Evolutionary conservation across 2,888 invertebrate species (phyloP).

Genomic region (Frankliniella intonsa): DNA sequence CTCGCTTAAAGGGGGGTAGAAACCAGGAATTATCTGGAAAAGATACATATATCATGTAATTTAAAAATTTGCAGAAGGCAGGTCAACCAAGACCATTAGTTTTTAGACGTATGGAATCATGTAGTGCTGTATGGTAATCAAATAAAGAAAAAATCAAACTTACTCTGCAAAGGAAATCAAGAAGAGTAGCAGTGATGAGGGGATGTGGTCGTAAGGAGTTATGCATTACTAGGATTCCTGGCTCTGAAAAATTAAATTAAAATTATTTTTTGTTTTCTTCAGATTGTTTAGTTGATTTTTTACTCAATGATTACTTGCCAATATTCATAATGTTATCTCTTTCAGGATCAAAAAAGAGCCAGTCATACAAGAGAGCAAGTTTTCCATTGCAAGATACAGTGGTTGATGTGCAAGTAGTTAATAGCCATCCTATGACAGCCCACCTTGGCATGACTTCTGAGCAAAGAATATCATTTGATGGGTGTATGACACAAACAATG

Average conservation of each 20-base stretch:
- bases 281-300: background rate
- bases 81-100: background rate
- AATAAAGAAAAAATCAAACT: slow-evolving; percentile 42
- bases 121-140: background rate
- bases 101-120: background rate
- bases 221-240: slow-evolving; percentile 89
- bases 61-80: slow-evolving; percentile 39
- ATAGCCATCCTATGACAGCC: slow-evolving; percentile 91
- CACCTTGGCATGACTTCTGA: slow-evolving; percentile 93
- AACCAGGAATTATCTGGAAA: slow-evolving; percentile 76
- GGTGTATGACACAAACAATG: slow-evolving; percentile 90
- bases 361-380: slow-evolving; percentile 87
- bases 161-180: slow-evolving; percentile 83
- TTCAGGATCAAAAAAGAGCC: slow-evolving; percentile 86
- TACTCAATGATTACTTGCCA: slow-evolving; percentile 44
- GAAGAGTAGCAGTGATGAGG: slow-evolving; percentile 79
- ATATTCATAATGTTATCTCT: slow-evolving; percentile 95
- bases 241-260: slow-evolving; percentile 54
- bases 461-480: slow-evolving; percentile 84
- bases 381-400: slow-evolving; percentile 88
- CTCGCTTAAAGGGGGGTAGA: slow-evolving; percentile 71
- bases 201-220: slow-evolving; percentile 90
- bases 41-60: slow-evolving; percentile 45
- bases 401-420: slow-evolving; percentile 84
- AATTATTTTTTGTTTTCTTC: background rate